phyloP scores from a whole-genome alignment of 2,888 invertebrate species.

The Drosophila vallismaia region DNA sequence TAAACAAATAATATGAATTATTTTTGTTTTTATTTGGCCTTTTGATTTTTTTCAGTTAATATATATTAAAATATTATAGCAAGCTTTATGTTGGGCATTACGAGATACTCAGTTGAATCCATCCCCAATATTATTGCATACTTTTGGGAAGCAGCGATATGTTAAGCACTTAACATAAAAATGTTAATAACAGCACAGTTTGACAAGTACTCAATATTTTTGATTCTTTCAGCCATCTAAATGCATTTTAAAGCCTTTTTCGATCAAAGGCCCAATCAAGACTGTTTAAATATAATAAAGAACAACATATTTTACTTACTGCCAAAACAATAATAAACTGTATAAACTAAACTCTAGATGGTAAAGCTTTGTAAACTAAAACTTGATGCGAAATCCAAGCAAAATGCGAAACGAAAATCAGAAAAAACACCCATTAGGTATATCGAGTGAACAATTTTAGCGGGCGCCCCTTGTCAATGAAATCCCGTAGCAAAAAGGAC shows the following conservation, averaged over 20 bases:
- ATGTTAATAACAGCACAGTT: not conserved
- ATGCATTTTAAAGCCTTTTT: slow-evolving; percentile 65
- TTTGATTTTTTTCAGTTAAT: slow-evolving; percentile 2
- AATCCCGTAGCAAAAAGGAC: slow-evolving; percentile 26
- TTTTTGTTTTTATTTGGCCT: slow-evolving; percentile 36
- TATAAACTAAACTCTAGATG: slow-evolving; percentile 43
- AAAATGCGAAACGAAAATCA: slow-evolving; percentile 30
- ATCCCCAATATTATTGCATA: slow-evolving; percentile 31
- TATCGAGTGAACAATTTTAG: slow-evolving; percentile 70
- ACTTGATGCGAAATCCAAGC: slow-evolving; percentile 35
- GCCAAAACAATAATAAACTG: slow-evolving; percentile 52
- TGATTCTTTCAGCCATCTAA: not conserved
- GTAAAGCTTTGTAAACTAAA: slow-evolving; percentile 61
- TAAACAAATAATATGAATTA: slow-evolving; percentile 42
- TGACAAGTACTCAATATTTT: not conserved
- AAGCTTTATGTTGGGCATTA: not conserved
- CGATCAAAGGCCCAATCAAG: slow-evolving; percentile 66
- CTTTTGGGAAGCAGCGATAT: slow-evolving; percentile 12
- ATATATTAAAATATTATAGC: not conserved
- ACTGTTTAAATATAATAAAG: slow-evolving; percentile 70
- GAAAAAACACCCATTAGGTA: slow-evolving; percentile 75
- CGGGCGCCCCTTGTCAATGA: slow-evolving; percentile 54
- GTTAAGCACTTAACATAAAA: not conserved
- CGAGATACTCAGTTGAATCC: too few relatives aligned
- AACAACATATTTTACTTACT: slow-evolving; percentile 57